Percentiles rank a stretch among this genome's conserved stretches.
Conservation (phyloP, 2,113 vertebrate genomes). For the Cyanoderma ruficeps region DNA sequence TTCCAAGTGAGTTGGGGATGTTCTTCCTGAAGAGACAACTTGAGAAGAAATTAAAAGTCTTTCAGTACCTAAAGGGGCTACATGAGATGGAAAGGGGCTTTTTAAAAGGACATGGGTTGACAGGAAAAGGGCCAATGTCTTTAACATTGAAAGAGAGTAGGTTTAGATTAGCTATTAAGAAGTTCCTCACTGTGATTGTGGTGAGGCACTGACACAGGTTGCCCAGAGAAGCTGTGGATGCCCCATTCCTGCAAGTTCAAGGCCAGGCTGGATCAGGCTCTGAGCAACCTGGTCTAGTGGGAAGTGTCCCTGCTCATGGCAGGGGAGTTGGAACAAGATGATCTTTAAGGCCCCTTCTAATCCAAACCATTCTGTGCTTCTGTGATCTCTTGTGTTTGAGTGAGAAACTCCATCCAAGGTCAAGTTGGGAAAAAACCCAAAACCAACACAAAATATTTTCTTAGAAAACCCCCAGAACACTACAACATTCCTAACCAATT, state of each 20-base stretch:
- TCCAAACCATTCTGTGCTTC: not conserved
- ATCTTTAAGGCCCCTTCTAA: not conserved
- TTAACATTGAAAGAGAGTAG: not conserved
- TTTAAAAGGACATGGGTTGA: not conserved
- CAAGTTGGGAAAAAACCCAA: not conserved
- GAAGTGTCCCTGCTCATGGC: not conserved
- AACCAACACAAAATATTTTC: not conserved
- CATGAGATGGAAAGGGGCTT: not conserved
- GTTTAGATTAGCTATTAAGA: not conserved
- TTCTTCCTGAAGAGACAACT: not conserved
- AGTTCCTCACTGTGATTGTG: accelerated
- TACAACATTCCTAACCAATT: not conserved
- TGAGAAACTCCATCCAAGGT: not conserved
- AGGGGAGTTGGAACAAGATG: not conserved
- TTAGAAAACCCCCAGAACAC: not conserved
- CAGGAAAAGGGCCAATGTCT: not conserved
- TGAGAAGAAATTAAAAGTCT: not conserved
- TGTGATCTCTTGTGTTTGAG: not conserved
- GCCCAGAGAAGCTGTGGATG: not conserved
- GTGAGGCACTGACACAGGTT: not conserved
- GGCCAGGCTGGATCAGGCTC: accelerated
- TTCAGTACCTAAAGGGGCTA: not conserved
- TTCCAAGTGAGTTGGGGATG: not conserved
- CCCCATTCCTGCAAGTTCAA: not conserved
- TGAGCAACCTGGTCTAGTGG: not conserved